phyloP scores from a whole-genome alignment of 1,140 invertebrate genomes.

The Procambarus clarkii region DNA sequence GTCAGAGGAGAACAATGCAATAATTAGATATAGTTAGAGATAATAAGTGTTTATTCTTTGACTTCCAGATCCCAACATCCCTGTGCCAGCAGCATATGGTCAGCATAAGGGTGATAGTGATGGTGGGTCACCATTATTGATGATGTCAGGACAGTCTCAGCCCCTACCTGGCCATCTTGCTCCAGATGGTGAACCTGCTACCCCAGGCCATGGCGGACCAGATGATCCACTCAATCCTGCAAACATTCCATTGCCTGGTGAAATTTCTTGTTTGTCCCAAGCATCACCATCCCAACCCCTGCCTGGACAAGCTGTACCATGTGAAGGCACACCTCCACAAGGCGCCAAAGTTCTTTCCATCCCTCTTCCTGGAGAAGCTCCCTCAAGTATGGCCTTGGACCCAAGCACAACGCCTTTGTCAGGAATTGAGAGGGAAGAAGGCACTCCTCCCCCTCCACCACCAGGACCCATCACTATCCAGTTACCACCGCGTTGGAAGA shows the following conservation, averaged over 20 bases:
- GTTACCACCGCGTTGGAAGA: slow-evolving; percentile 91
- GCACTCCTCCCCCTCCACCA: slow-evolving; percentile 76
- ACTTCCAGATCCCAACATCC: slow-evolving; percentile 54
- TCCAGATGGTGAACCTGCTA: slow-evolving; percentile 22
- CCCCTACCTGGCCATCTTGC: slow-evolving; percentile 9
- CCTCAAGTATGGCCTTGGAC: background rate
- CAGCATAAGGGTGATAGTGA: slow-evolving; percentile 40
- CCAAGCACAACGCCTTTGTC: slow-evolving; percentile 51
- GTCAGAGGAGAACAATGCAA: no score
- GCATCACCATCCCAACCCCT: slow-evolving; percentile 51
- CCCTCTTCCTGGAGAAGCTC: slow-evolving; percentile 58
- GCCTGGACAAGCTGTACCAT: slow-evolving; percentile 51
- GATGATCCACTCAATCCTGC: slow-evolving; percentile 57
- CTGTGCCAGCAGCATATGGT: slow-evolving; percentile 63
- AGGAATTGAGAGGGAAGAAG: slow-evolving; percentile 15
- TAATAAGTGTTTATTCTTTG: no score
- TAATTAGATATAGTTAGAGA: no score
- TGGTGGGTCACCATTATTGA: slow-evolving; percentile 37
- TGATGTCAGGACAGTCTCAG: slow-evolving; percentile 34
- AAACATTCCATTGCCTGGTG: slow-evolving; percentile 65
- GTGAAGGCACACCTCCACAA: slow-evolving; percentile 47
- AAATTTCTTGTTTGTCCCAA: slow-evolving; percentile 10
- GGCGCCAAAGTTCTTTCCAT: slow-evolving; percentile 47
- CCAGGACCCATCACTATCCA: slow-evolving; percentile 78
- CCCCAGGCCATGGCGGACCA: slow-evolving; percentile 31